Base-by-base conservation (phyloP, 2,797 vertebrate genomes). In the Neosilurus mollespiculum region DNA sequence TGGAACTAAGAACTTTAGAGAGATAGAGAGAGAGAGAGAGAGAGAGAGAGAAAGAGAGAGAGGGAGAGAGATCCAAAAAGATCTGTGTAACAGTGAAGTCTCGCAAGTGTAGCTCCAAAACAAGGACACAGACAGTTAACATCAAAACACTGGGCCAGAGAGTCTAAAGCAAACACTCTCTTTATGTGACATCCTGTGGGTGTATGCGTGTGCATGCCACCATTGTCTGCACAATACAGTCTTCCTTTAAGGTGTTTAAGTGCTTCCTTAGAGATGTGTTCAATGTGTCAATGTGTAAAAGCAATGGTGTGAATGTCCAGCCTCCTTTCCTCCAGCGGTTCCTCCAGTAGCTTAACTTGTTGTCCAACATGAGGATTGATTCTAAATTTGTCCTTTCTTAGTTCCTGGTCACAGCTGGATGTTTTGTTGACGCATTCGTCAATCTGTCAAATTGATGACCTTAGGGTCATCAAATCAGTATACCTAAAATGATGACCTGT, bases 171-270 rank as follows among this genome's bases (percentile, higher is more conserved):
- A 53, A 37, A 16, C 58, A 49, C 54, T 59, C 73, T 37, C 54
- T 76, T 20, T 58, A 49, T 30, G 10, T 16, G 18, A 24, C 76
- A 61, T 78, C 76, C 59, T 78, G 58, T 77, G 75, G 16, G 76
- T 49, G 9, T 58, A 0, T 34, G 54, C 58, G 70, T 54, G 56
- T 15, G 75, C 4, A 11, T 9, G 9, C 16, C 72, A 77, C 37
- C 56, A 77, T 77, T 62, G 75, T 78, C 22, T 49, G 58, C 34
- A 78, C 75, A 62, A 78, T 62, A 78, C 30, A 77, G 37, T 59
- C 72, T 59, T 61, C 56, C 56, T 80, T 80, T 67, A 70, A 67
- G 18, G 56, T 77, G 56, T 62, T 62, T 49, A 78, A 62, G 26
- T 78, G 75, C 58, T 78, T 66, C 37, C 71, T 56, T 58, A 30